Base-by-base conservation (phyloP, 2,888 invertebrate species). In the Melanotus villosus region DNA sequence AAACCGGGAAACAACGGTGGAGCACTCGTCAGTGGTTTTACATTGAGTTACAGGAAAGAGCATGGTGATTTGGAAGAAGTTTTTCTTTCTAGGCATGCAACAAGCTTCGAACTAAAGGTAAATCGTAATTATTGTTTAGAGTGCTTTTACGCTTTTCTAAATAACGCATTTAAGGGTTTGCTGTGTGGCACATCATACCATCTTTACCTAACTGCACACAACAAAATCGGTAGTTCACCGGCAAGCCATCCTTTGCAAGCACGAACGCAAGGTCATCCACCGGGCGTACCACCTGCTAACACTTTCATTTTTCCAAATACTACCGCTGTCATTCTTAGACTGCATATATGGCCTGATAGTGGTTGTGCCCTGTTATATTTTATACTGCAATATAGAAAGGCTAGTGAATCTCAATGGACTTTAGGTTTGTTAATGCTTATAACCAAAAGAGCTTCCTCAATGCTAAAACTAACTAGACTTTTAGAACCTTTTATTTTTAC, bases 111-210 rank as follows among this genome's bases (percentile, higher is more conserved):
- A 81, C 83, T 92, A 14, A 91, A 91, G 84, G 89, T 88, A 80
- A 68, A 57, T 36, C 1, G 7, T 7, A 26, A 26, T 26, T 26
- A 3, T 26, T 26, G 7, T 3, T 26, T 26, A 7, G 3, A 26
- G 26, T 26, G 7, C 26, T 7, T 26, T 26, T 7, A 26, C 26
- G 26, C 26, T 26, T 26, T 26, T 26, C 4, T 26, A 7, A 26
- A 26, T 26, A 26, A 26, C 26, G 7, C 26, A 5, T 79, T 79
- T 62, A 73, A 87, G 88, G 89, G 89, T 2, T 85, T 93, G 6
- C 86, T 89, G 1, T 93, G 92, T 78, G 92, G 92, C 12, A 92
- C 91, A 75, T 90, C 90, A 66, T 92, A 93, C 81, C 91, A 92
- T 78, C 86, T 92, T 43, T 90, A 90, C 77, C 80, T 93, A 78